Evolutionary conservation across 2,797 vertebrate genomes (phyloP).

Genomic region (Petrocephalus sullivani): DNA sequence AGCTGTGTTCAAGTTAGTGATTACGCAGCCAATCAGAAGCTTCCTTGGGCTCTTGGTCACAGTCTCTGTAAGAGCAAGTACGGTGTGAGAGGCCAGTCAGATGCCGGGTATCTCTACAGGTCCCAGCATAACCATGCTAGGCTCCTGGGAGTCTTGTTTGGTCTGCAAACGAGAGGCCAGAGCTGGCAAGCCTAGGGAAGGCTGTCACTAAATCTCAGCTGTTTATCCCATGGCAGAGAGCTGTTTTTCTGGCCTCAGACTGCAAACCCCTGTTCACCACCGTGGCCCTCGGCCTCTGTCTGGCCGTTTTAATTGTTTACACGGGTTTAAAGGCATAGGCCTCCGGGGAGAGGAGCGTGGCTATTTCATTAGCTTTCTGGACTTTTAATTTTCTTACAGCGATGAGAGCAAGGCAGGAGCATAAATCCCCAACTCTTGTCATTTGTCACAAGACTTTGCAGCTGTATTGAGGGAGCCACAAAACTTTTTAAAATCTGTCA

Average conservation of each 20-base stretch:
- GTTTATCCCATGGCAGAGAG: not conserved
- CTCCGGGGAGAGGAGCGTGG: not conserved
- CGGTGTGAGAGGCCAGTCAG: not conserved
- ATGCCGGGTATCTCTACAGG: not conserved
- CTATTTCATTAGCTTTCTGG: slow-evolving; percentile 3
- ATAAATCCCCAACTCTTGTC: slow-evolving; percentile 30
- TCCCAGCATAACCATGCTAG: not conserved
- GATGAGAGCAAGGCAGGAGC: slow-evolving; percentile 18
- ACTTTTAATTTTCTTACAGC: slow-evolving; percentile 32
- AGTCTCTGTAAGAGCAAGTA: not conserved
- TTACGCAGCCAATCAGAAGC: not conserved
- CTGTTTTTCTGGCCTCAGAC: not conserved
- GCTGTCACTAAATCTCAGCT: not conserved
- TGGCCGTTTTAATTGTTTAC: not conserved
- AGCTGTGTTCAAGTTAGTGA: not conserved
- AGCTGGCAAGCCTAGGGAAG: not conserved
- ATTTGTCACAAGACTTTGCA: slow-evolving; percentile 34
- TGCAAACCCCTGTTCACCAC: not conserved
- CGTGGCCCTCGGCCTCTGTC: not conserved
- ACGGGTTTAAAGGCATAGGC: not conserved
- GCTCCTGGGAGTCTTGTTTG: not conserved
- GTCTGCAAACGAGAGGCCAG: not conserved
- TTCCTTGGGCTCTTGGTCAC: not conserved
- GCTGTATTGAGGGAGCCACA: slow-evolving; percentile 25
- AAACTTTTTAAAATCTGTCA: slow-evolving; percentile 48